Conservation (phyloP, 2,797 vertebrate genomes). For the Chrysocyon brachyurus region DNA sequence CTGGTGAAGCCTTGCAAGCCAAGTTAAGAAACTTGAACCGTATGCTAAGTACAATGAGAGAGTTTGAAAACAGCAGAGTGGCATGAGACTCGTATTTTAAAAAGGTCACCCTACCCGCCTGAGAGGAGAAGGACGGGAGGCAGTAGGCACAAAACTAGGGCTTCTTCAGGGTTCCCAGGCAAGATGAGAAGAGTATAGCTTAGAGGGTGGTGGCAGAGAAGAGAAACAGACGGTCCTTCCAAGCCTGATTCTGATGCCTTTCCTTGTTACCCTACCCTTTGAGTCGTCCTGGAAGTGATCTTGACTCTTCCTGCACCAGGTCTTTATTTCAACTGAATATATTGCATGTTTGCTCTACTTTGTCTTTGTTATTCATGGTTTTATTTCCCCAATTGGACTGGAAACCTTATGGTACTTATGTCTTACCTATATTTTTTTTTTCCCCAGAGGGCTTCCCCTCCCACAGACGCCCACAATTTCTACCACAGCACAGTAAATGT, state of each 20-base stretch:
- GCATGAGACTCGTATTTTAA: not conserved
- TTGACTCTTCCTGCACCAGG: not conserved
- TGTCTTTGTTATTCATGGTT: not conserved
- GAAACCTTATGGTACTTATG: not conserved
- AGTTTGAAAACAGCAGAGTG: not conserved
- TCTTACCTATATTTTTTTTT: not conserved
- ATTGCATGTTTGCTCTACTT: not conserved
- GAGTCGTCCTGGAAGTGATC: not conserved
- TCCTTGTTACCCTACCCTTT: not conserved
- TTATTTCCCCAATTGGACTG: not conserved
- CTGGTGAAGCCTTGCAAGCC: not conserved
- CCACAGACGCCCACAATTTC: not conserved
- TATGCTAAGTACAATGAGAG: not conserved
- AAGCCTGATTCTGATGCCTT: not conserved
- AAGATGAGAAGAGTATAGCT: not conserved
- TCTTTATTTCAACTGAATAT: not conserved
- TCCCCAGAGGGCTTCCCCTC: rapidly evolving
- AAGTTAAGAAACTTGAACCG: not conserved
- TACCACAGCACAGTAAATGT: not conserved
- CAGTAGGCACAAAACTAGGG: not conserved
- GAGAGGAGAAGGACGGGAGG: not conserved
- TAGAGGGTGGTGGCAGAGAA: not conserved
- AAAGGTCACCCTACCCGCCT: not conserved
- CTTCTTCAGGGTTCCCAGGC: not conserved
- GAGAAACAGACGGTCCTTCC: not conserved